phyloP scores from a whole-genome alignment of 1,140 invertebrate species.

The Lasaia peninsularis region DNA sequence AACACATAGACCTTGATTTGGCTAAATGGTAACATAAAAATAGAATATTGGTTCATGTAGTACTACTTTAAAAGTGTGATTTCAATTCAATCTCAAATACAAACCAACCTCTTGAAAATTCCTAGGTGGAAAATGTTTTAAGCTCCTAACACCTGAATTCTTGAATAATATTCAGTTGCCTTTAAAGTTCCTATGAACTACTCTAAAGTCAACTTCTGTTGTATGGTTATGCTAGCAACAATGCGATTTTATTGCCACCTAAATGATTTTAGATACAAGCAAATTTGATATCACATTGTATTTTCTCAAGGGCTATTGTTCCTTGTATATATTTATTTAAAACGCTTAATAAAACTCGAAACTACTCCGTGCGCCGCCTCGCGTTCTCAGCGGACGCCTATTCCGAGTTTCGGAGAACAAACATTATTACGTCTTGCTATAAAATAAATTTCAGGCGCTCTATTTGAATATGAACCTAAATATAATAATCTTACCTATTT shows the following conservation, averaged over 20 bases:
- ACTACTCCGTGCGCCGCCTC: neutral
- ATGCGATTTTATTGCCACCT: neutral
- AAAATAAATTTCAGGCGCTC: constrained; percentile 30
- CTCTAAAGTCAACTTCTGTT: neutral
- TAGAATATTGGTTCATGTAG: too few species aligned
- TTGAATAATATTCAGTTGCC: constrained; percentile 7
- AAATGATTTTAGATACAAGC: neutral
- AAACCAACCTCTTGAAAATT: too few species aligned
- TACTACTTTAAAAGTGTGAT: too few species aligned
- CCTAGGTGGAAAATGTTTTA: neutral
- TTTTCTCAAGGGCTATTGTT: neutral
- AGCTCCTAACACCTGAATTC: neutral
- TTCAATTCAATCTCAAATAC: too few species aligned
- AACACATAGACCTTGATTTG: too few species aligned
- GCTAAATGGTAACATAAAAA: too few species aligned
- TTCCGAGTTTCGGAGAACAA: constrained; percentile 21
- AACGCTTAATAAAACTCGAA: neutral
- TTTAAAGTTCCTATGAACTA: neutral
- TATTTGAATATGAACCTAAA: neutral
- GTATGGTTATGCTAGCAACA: constrained; percentile 5
- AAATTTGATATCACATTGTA: neutral
- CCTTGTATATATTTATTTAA: neutral
- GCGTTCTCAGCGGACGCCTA: constrained; percentile 22
- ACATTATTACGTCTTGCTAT: constrained; percentile 26
- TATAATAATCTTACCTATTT: neutral